A percentile compares a stretch with the other conserved stretches of the same genome.
Evolutionary conservation across 64 coral and sea anemone species (phyloP).

Genomic region (Pachyseris speciosa): DNA sequence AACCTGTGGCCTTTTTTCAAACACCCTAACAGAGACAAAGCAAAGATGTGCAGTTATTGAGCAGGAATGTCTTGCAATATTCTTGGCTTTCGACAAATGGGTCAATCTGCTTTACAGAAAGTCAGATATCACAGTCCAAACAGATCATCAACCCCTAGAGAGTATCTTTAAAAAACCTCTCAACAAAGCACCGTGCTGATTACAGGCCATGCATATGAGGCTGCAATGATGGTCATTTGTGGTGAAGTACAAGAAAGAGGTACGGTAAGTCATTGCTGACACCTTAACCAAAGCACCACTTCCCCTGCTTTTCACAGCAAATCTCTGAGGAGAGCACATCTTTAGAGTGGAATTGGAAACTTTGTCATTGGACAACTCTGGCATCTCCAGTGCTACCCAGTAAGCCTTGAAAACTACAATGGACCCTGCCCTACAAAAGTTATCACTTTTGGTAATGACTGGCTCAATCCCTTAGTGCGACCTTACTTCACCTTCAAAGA

Average conservation of each 20-base stretch:
- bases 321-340: neutral
- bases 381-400: too few species aligned
- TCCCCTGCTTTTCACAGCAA: neutral
- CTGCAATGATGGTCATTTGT: constrained; percentile 11
- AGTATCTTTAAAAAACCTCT: constrained; percentile 20
- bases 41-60: constrained; percentile 36
- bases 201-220: neutral
- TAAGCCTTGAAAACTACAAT: neutral
- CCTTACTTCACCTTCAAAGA: constrained; percentile 27
- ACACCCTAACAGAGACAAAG: constrained; percentile 23
- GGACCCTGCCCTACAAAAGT: neutral
- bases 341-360: neutral
- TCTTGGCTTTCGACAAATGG: constrained; percentile 39
- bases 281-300: neutral
- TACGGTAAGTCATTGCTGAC: neutral
- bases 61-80: too few species aligned
- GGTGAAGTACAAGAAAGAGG: constrained; percentile 8
- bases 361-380: constrained; percentile 3
- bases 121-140: constrained; percentile 23
- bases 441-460: neutral
- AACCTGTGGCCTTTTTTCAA: constrained; percentile 42
- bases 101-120: constrained; percentile 26
- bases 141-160: constrained; percentile 15
- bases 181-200: neutral
- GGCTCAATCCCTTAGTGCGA: neutral